Evolutionary conservation across 2,888 invertebrate species (phyloP).

Genomic region (Quadroppia sp.): DNA sequence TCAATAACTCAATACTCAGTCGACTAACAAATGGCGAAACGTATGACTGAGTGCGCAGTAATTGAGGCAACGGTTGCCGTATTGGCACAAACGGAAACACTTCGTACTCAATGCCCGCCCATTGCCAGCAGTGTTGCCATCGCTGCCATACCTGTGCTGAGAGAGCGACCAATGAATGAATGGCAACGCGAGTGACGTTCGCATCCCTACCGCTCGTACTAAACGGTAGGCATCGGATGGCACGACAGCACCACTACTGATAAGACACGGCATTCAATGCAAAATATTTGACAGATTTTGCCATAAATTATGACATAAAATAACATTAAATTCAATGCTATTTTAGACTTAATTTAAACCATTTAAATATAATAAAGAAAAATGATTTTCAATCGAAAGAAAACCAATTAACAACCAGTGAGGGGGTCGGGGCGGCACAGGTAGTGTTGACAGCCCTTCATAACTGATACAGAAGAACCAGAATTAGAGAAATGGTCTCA

Average conservation of each 20-base stretch:
- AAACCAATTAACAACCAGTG: too few species aligned
- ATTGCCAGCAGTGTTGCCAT: constrained; percentile 19
- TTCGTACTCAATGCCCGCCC: constrained; percentile 32
- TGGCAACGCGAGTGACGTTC: constrained; percentile 23
- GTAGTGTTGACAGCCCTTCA: too few species aligned
- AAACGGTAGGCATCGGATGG: constrained; percentile 4
- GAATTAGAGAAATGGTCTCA: too few species aligned
- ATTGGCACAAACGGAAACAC: constrained; percentile 30
- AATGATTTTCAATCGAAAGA: too few species aligned
- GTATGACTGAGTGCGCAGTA: constrained; percentile 2
- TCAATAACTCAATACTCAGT: too few species aligned
- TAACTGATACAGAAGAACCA: too few species aligned
- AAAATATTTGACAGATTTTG: too few species aligned
- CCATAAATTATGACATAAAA: too few species aligned
- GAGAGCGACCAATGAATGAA: neutral
- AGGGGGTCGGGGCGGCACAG: too few species aligned
- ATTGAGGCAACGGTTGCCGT: constrained; percentile 20
- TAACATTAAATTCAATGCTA: too few species aligned
- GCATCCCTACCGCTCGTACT: neutral
- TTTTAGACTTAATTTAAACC: too few species aligned
- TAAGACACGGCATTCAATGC: neutral
- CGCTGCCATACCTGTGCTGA: constrained; percentile 15
- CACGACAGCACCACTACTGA: neutral
- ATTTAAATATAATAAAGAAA: too few species aligned
- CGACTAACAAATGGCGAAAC: constrained; percentile 6